Base-by-base conservation (phyloP, 2,888 invertebrate species). In the Drosophila merina region DNA sequence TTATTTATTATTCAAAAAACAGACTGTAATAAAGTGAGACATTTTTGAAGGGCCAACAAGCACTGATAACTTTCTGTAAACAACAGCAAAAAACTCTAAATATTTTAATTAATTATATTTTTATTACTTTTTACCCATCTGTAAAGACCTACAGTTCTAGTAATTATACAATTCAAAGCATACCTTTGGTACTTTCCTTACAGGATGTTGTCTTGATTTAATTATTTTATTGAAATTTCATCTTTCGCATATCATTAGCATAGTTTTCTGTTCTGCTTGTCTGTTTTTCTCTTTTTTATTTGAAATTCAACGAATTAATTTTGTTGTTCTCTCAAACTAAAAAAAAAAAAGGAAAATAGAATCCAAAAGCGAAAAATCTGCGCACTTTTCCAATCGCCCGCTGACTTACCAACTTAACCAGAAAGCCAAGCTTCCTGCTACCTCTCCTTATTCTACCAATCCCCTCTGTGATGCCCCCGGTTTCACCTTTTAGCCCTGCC, bases 221-320 rank as follows among this genome's bases (percentile, higher is more conserved):
- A 70, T 62, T 70, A 62, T 55, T 55, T 69, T 70, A 70, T 62
- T 70, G 55, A 70, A 70, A 70, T 70, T 70, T 70, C 55, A 62
- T 38, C 55, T 55, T 50, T 60, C 59, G 86, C 75, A 84, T 81
- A 79, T 79, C 76, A 81, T 81, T 81, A 85, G 81, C 85, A 79
- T 82, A 85, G 85, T 85, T 85, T 80, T 59, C 14, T 10, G 47
- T 48, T 44, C 51, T 58, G n/a, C 30, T 38, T 47, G 31, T 12
- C 14, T 30, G n/a, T 12, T 26, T 20, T 12, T 30, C 14, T 14
- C 28, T 30, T 54, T 30, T 68, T 70, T 77, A 69, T 70, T 72
- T 75, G 57, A 70, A 77, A 72, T 71, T 77, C 86, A 79, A 79
- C 85, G 72, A 85, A 85, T 86, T 83, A 78, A 83, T 83, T 69